These are phyloP conservation scores for Camelus dromedarius DNA, from an alignment of 2,113 vertebrate species.

Conservation along the genomic window DNA sequence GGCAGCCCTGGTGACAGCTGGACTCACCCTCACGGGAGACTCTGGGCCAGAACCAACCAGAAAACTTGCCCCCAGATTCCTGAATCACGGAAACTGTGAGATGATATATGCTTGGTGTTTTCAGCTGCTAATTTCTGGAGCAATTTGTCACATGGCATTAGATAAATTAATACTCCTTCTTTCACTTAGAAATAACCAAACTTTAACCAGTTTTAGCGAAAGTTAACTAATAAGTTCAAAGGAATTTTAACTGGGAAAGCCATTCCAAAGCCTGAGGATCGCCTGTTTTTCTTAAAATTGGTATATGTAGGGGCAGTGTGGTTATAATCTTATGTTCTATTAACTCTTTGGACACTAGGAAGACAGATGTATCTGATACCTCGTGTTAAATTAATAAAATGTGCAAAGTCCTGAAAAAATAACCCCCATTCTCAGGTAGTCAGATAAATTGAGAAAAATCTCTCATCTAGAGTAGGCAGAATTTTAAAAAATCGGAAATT, in stretches of 20 bases:
- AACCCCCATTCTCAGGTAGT: not conserved
- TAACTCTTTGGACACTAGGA: not conserved
- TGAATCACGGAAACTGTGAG: not conserved
- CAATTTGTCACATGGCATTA: not conserved
- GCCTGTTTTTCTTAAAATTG: not conserved
- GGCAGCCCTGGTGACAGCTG: not conserved
- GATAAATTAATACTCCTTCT: not conserved
- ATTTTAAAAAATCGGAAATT: not conserved
- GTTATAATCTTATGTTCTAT: not conserved
- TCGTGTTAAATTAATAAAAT: not conserved
- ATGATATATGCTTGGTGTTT: not conserved
- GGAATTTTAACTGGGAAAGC: not conserved
- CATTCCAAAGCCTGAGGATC: not conserved
- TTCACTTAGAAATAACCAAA: not conserved
- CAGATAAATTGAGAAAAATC: not conserved
- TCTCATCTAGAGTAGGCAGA: not conserved
- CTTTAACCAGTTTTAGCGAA: not conserved
- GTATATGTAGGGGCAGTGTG: not conserved
- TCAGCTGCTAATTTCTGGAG: not conserved
- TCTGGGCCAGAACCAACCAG: not conserved
- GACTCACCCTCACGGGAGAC: rapidly evolving
- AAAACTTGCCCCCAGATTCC: not conserved
- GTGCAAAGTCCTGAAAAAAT: not conserved
- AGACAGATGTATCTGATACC: not conserved
- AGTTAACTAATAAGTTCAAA: not conserved